phyloP scores from a whole-genome alignment of 2,888 invertebrate species.

The Odiellus spinosus region DNA sequence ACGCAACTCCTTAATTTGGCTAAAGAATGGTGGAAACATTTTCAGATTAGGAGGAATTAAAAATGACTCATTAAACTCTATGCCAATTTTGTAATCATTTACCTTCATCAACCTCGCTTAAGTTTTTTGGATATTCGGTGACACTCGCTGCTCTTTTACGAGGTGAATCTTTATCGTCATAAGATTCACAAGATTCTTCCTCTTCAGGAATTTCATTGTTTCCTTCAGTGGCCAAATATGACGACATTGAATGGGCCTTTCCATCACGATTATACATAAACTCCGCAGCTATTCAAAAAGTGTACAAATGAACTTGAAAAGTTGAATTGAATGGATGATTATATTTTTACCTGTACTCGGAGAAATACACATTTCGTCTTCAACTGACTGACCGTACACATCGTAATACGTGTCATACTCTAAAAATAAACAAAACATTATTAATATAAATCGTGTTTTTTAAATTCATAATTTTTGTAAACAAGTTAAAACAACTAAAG shows the following conservation, averaged over 20 bases:
- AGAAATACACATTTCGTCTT: slow-evolving; percentile 79
- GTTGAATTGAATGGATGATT: too few relatives aligned
- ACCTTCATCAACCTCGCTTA: background rate
- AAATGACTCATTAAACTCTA: background rate
- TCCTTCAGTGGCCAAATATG: slow-evolving; percentile 41
- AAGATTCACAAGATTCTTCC: background rate
- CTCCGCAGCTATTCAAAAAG: slow-evolving; percentile 35
- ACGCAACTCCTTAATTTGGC: slow-evolving; percentile 64
- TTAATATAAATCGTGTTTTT: too few relatives aligned
- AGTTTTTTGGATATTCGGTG: background rate
- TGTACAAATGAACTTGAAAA: slow-evolving; percentile 5
- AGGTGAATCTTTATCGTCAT: background rate
- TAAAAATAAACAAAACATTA: slow-evolving; percentile 25
- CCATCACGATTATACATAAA: slow-evolving; percentile 65
- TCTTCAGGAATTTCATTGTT: background rate
- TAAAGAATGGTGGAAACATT: slow-evolving; percentile 18
- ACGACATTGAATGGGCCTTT: slow-evolving; percentile 40
- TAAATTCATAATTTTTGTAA: too few relatives aligned
- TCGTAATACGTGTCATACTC: slow-evolving; percentile 72
- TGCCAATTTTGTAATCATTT: background rate
- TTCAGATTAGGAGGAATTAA: slow-evolving; percentile 11
- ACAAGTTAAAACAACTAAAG: too few relatives aligned
- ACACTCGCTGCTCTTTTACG: background rate
- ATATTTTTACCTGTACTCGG: slow-evolving; percentile 15
- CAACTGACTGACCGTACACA: slow-evolving; percentile 82